Conservation (phyloP, 2,888 invertebrate genomes). For the Chironomus tentans region DNA sequence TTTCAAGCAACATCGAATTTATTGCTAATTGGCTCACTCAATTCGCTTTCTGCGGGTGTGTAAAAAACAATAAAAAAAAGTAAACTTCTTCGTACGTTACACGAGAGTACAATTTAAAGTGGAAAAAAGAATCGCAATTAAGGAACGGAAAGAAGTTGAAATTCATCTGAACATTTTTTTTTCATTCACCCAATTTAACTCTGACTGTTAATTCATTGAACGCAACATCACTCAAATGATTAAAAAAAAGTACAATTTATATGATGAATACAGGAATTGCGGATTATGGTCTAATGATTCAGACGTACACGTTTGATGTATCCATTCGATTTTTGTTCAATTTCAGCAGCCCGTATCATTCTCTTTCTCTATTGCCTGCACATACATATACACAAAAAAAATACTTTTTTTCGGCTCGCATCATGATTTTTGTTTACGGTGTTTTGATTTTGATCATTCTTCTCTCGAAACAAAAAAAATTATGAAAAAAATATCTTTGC, state of each 20-base stretch:
- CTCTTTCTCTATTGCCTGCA: not conserved
- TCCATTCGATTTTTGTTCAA: slow-evolving; percentile 18
- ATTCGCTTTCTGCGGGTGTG: no score
- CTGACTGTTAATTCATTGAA: not conserved
- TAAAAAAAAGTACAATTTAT: not conserved
- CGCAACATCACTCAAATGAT: not conserved
- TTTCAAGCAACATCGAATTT: not conserved
- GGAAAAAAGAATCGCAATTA: no score
- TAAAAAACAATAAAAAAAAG: no score
- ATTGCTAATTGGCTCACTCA: not conserved
- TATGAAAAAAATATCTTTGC: not conserved
- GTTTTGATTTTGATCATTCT: slow-evolving; percentile 7
- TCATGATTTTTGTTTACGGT: slow-evolving; percentile 13
- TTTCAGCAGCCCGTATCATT: slow-evolving; percentile 14
- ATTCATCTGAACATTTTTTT: not conserved
- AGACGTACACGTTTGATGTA: not conserved
- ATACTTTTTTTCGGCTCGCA: not conserved
- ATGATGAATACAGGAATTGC: slow-evolving; percentile 4
- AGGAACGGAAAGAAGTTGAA: not conserved
- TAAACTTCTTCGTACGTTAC: no score
- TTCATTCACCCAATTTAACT: not conserved
- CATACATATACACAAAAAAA: not conserved
- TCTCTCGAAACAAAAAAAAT: not conserved
- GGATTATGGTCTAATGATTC: slow-evolving; percentile 23
- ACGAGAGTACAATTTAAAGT: no score